phyloP scores from a whole-genome alignment of 2,797 vertebrate species.

The Acipenser transmontanus region DNA sequence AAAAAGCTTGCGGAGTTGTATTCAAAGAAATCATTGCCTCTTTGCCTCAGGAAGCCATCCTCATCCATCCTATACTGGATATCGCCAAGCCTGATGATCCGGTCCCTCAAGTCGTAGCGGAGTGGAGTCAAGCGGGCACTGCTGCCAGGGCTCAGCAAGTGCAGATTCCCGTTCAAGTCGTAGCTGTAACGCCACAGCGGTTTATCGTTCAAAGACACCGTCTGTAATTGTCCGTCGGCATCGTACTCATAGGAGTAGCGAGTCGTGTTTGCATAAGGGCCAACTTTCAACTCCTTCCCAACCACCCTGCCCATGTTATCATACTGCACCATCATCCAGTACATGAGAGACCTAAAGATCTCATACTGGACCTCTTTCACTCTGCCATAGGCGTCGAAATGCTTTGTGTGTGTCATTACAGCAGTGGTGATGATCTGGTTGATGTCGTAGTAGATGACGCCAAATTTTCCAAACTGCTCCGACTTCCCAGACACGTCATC shows the following conservation, averaged over 20 bases:
- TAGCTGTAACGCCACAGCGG: slow-evolving; percentile 95
- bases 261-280: slow-evolving; percentile 93
- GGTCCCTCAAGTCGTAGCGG: slow-evolving; percentile 86
- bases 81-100: slow-evolving; percentile 88
- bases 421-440: slow-evolving; percentile 97
- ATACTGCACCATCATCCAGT: slow-evolving; percentile 98
- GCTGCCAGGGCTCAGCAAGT: slow-evolving; percentile 89
- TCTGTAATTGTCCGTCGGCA: slow-evolving; percentile 86
- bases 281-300: slow-evolving; percentile 92
- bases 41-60: slow-evolving; percentile 88
- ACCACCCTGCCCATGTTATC: slow-evolving; percentile 97
- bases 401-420: slow-evolving; percentile 97
- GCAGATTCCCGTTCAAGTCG: slow-evolving; percentile 92
- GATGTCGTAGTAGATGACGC: slow-evolving; percentile 95
- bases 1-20: slow-evolving; percentile 90
- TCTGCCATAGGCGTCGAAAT: slow-evolving; percentile 92
- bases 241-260: slow-evolving; percentile 94
- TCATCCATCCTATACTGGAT: slow-evolving; percentile 89
- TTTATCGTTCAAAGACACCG: slow-evolving; percentile 93
- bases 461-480: slow-evolving; percentile 96
- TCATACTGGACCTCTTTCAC: slow-evolving; percentile 97
- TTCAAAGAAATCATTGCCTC: slow-evolving; percentile 87
- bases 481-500: slow-evolving; percentile 95
- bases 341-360: slow-evolving; percentile 97
- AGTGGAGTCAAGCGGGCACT: slow-evolving; percentile 88